Conservation (phyloP, 2,113 vertebrate genomes). For the Condylura cristata region DNA sequence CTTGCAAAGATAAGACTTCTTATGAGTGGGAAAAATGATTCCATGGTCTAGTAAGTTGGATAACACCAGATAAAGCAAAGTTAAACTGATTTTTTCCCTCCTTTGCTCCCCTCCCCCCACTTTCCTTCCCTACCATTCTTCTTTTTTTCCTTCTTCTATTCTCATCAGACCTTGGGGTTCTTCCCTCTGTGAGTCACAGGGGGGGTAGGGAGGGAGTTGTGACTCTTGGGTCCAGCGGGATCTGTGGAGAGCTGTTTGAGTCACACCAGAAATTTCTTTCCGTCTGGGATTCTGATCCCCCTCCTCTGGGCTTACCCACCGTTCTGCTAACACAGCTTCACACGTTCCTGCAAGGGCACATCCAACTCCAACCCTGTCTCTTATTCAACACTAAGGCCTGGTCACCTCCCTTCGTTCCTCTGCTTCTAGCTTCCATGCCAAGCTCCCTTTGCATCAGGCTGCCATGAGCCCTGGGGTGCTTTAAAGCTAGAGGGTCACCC, state of each 20-base stretch:
- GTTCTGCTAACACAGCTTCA: neutral
- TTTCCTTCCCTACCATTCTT: neutral
- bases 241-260: neutral
- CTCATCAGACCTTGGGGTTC: neutral
- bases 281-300: neutral
- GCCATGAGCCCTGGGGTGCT: neutral
- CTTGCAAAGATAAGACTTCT: neutral
- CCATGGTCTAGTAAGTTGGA: neutral
- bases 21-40: neutral
- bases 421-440: neutral
- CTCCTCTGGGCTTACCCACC: neutral
- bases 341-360: neutral
- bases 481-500: neutral
- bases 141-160: neutral
- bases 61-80: neutral
- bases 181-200: neutral
- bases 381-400: neutral
- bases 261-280: neutral
- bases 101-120: too few relatives aligned
- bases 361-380: neutral
- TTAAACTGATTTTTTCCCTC: neutral
- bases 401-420: neutral
- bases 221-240: neutral
- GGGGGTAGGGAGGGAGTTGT: neutral
- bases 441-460: neutral